phyloP scores from a whole-genome alignment of 2,888 invertebrate species.

The Camponotus fellah region DNA sequence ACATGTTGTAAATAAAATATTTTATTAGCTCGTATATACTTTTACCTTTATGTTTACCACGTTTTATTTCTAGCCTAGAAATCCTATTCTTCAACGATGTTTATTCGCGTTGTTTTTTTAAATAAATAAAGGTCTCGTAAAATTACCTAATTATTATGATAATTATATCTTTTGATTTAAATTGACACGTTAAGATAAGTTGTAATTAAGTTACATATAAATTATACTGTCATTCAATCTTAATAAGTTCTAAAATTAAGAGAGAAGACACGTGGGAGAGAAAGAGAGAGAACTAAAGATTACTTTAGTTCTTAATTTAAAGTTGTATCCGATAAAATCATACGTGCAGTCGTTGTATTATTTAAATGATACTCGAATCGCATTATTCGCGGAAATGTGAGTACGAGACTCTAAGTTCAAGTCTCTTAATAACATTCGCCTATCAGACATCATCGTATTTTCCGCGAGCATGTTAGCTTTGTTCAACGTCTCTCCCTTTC shows the following conservation, averaged over 20 bases:
- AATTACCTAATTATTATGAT: neutral
- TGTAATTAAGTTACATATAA: neutral
- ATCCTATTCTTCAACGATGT: neutral
- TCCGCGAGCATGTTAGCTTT: neutral
- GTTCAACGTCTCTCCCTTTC: neutral
- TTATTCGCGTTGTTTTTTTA: neutral
- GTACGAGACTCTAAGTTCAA: neutral
- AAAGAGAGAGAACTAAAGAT: neutral
- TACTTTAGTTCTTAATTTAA: conserved; percentile 11
- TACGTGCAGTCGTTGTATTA: neutral
- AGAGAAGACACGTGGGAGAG: neutral
- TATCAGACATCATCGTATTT: neutral
- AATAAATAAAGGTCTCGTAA: neutral
- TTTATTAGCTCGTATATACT: neutral
- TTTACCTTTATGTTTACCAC: neutral
- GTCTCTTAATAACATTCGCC: conserved; percentile 14
- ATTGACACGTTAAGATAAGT: neutral
- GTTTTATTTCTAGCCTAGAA: neutral
- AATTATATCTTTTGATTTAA: neutral
- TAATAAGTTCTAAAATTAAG: neutral
- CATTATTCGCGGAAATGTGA: neutral
- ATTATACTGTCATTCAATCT: neutral
- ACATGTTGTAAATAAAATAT: conserved; percentile 8
- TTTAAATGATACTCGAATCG: neutral
- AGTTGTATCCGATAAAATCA: neutral